phyloP scores from a whole-genome alignment of 2,888 invertebrate species.

The Trachelus tabidus region DNA sequence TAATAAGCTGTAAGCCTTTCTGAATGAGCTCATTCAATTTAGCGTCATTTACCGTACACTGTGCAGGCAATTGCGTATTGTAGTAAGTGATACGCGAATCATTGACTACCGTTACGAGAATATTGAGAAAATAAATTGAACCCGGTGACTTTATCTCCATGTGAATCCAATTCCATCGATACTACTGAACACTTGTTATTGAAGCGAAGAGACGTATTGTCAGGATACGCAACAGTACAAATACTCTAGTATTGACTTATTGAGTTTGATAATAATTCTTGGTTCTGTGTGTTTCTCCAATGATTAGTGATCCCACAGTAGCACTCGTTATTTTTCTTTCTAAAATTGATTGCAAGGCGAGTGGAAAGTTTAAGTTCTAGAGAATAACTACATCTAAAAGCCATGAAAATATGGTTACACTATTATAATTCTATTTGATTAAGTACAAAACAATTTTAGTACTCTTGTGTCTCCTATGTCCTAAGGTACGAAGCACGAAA shows the following conservation, averaged over 20 bases:
- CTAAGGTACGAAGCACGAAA: slow-evolving; percentile 52
- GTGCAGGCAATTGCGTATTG: neutral
- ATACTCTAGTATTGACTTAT: neutral
- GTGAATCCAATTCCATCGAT: neutral
- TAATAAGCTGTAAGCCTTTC: neutral
- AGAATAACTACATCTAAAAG: slow-evolving; percentile 15
- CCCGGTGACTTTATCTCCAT: neutral
- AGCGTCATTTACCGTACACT: neutral
- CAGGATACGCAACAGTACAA: neutral
- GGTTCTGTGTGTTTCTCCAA: neutral
- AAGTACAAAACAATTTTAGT: slow-evolving; percentile 61
- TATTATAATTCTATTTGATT: slow-evolving; percentile 44
- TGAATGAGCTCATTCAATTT: neutral
- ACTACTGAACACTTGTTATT: neutral
- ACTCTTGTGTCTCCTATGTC: slow-evolving; percentile 44
- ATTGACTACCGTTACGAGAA: neutral
- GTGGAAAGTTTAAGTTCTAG: slow-evolving; percentile 32
- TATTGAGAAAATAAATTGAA: neutral
- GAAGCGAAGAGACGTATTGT: neutral
- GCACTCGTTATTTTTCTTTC: neutral
- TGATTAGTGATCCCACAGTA: neutral
- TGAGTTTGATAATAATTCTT: neutral
- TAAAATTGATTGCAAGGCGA: slow-evolving; percentile 17
- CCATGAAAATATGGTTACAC: slow-evolving; percentile 24
- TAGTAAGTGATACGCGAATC: neutral